Evolutionary conservation across 2,797 vertebrate genomes (phyloP), one percentile per base, ranked within the genome.

Genomic region (Capromys pilorides): DNA sequence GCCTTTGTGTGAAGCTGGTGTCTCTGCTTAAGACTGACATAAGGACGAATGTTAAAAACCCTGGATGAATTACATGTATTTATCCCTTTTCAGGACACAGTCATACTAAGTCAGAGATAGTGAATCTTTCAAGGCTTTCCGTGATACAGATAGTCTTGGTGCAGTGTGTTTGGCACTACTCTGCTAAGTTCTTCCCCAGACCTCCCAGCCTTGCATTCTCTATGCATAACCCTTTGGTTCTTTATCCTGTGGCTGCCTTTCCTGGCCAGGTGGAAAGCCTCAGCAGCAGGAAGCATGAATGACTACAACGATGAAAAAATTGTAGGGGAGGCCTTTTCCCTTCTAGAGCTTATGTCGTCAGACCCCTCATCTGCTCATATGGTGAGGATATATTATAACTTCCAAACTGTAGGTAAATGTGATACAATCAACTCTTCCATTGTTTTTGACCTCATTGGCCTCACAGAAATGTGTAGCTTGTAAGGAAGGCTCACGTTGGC

Each of bases 21-120:
- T 91, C 19, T 31, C 1, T 5, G 39, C 36, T 41, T 41, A 33
- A 94, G 33, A 83, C 45, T 75, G 64, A 78, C 45, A 36, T 77
- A 91, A 66, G 86, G 49, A 64, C 83, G 41, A 69, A 16, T 90
- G 31, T 83, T 83, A 62, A 79, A 92, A 86, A 86, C 24, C 12
- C 13, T 54, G 86, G 62, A 28, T 62, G 90, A 88, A 54, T 90
- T 77, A 54, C 57, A 12, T 45, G 11, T 59, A 6, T 64, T 26
- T 12, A 67, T 84, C 16, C 12, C 18, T 85, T n/a, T n/a, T 6
- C 92, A 93, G 90, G 82, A 36, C 54, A 57, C 36, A 64, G 31
- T 49, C 21, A 64, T 90, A 14, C 69, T 39, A 77, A 51, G 45
- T 51, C 41, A 45, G 39, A 6, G 73, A 75, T 26, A 16, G 24